phyloP scores from a whole-genome alignment of 2,888 invertebrate species.

The Brachylomia viminalis region DNA sequence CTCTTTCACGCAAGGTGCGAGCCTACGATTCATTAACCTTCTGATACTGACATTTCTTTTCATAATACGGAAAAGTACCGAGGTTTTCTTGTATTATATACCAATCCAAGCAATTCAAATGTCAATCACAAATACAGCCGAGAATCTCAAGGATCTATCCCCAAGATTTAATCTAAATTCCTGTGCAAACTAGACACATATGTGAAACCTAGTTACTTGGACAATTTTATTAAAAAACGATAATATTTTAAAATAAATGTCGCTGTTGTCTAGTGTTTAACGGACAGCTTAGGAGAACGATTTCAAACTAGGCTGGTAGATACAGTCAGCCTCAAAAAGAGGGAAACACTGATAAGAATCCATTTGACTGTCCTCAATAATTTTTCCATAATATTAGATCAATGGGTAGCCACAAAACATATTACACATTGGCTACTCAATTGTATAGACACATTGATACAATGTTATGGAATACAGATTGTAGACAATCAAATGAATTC shows the following conservation, averaged over 20 bases:
- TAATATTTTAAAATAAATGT: neutral
- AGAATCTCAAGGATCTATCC: conserved; percentile 27
- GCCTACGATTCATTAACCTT: conserved; percentile 79
- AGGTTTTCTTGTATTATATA: conserved; percentile 52
- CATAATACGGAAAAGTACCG: conserved; percentile 64
- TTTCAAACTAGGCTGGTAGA: neutral
- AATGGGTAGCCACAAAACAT: too few species aligned
- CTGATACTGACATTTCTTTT: conserved; percentile 77
- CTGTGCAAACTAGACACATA: conserved; percentile 5
- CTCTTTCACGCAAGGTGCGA: conserved; percentile 77
- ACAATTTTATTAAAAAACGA: neutral
- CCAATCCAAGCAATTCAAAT: conserved; percentile 45
- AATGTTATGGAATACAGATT: too few species aligned
- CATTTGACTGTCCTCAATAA: too few species aligned
- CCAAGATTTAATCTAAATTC: conserved; percentile 47
- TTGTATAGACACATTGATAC: too few species aligned
- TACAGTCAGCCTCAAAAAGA: too few species aligned
- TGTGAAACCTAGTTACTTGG: neutral
- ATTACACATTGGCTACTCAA: too few species aligned
- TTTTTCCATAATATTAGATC: too few species aligned
- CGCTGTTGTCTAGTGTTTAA: neutral
- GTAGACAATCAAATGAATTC: too few species aligned
- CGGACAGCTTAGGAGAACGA: neutral
- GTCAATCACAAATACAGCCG: conserved; percentile 36
- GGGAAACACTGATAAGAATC: too few species aligned